Evolutionary conservation across 2,797 vertebrate genomes (phyloP).

Genomic region (Etheostoma nigrum): DNA sequence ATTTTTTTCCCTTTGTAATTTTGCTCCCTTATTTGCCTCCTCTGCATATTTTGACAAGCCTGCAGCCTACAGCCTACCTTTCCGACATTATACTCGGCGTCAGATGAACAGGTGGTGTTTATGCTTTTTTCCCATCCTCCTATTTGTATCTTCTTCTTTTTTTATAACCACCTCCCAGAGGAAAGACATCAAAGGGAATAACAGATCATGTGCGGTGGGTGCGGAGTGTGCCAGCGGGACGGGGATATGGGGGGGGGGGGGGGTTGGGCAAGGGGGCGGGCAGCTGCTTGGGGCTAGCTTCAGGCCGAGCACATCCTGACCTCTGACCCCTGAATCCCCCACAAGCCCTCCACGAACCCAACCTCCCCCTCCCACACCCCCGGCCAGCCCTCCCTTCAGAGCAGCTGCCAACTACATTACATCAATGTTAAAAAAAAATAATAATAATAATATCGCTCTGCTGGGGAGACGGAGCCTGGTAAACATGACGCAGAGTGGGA

Average conservation of each 20-base stretch:
- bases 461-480: slow-evolving; percentile 42
- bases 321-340: slow-evolving; percentile 67
- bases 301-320: slow-evolving; percentile 73
- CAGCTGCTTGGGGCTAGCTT: slow-evolving; percentile 69
- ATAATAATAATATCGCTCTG: neutral
- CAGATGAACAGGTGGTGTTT: slow-evolving; percentile 85
- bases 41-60: slow-evolving; percentile 71
- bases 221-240: slow-evolving; percentile 69
- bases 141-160: slow-evolving; percentile 35
- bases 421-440: slow-evolving; percentile 66
- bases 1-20: slow-evolving; percentile 58
- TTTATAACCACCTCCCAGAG: slow-evolving; percentile 66
- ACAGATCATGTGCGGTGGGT: slow-evolving; percentile 78
- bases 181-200: slow-evolving; percentile 83
- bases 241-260: slow-evolving; percentile 30
- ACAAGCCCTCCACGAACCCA: slow-evolving; percentile 24
- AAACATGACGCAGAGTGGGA: slow-evolving; percentile 50
- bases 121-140: slow-evolving; percentile 43
- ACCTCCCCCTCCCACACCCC: slow-evolving; percentile 36
- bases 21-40: slow-evolving; percentile 50
- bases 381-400: slow-evolving; percentile 53
- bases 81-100: slow-evolving; percentile 54
- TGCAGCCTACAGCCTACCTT: slow-evolving; percentile 67
- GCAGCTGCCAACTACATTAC: slow-evolving; percentile 80
- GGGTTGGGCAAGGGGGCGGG: slow-evolving; percentile 16